Evolutionary conservation across 2,888 invertebrate species (phyloP), one percentile per base, ranked within the genome.

Genomic region (Caenorhabditis sinica): DNA sequence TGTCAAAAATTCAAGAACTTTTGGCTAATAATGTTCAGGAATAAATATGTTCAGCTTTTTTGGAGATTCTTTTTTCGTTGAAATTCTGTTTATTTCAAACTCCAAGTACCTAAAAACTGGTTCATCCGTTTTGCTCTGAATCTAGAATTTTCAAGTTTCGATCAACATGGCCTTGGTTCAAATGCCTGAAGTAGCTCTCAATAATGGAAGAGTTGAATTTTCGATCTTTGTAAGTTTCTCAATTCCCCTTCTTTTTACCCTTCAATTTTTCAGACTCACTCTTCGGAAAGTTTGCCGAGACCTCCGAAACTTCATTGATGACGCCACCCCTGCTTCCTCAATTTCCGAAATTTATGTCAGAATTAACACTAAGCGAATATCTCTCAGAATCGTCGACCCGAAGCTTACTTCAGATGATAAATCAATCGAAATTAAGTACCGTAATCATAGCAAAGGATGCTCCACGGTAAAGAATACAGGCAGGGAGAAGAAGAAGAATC

Each of bases 281-380:
- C 36, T 36, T 25, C 63, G 43, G 43, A 63, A 63, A 63, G 43
- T 43, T 1, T 63, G 43, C 43, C 63, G 17, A 2, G 25, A 43
- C 15, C 20, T 63, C 40, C 43, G 63, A 43, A 25, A 43, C 43
- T 36, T 63, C 25, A 43, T 63, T 13, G 63, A 63, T 25, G 43
- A 43, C 17, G 15, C 17, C 43, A 43, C 15, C 5, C 56, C 56
- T 8, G 11, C 43, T 4, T 63, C 63, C 17, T 43, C 23, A 2
- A 63, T 63, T 11, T 40, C 63, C 11, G 63, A 63, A 43, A 63
- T 63, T 17, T 23, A 36, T 25, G 13, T 63, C 2, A 40, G 63
- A 43, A 63, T 63, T 43, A 43, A 63, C 43, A 63, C 40, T 13
- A 63, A 43, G 2, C 23, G 15, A 13, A 63, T 63, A 13, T 43